Evolutionary conservation across 2,888 invertebrate species (phyloP).

Genomic region (Eristalis pertinax): DNA sequence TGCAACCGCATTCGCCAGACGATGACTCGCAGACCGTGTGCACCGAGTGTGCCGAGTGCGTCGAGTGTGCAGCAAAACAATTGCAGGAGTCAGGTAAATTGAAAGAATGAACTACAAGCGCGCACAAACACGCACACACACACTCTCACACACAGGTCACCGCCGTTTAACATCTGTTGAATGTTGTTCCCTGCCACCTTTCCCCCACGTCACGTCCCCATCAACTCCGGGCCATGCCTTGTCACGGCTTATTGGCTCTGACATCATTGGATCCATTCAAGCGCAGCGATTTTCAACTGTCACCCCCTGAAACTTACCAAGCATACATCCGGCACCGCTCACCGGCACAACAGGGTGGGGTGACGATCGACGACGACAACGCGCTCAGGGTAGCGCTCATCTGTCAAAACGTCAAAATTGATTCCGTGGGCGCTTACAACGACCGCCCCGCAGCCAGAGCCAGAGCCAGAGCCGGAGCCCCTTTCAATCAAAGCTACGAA

Average conservation of each 20-base stretch:
- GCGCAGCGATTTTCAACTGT: constrained; percentile 28
- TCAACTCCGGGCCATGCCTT: constrained; percentile 12
- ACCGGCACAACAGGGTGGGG: constrained; percentile 18
- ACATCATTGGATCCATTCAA: constrained; percentile 41
- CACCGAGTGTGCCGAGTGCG: constrained; percentile 81
- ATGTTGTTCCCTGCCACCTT: not conserved
- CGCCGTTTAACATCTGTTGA: constrained; percentile 49
- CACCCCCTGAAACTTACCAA: constrained; percentile 41
- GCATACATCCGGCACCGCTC: constrained; percentile 62
- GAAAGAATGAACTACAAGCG: constrained; percentile 22
- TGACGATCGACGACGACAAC: constrained; percentile 12
- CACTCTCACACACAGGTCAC: not conserved
- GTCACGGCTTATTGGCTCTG: constrained; percentile 60
- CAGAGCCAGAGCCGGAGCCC: not conserved
- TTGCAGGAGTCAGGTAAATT: constrained; percentile 80
- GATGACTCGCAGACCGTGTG: constrained; percentile 80
- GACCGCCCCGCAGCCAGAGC: not conserved
- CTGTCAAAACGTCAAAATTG: constrained; percentile 27
- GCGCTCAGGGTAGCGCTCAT: not conserved
- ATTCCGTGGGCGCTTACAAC: constrained; percentile 7
- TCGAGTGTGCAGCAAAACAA: constrained; percentile 81
- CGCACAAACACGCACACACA: not conserved
- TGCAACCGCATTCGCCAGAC: constrained; percentile 75
- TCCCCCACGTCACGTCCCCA: not conserved
- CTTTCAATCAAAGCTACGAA: constrained; percentile 45